Evolutionary conservation across 2,113 vertebrate genomes (phyloP).

Genomic region (Australoheros scitulus): DNA sequence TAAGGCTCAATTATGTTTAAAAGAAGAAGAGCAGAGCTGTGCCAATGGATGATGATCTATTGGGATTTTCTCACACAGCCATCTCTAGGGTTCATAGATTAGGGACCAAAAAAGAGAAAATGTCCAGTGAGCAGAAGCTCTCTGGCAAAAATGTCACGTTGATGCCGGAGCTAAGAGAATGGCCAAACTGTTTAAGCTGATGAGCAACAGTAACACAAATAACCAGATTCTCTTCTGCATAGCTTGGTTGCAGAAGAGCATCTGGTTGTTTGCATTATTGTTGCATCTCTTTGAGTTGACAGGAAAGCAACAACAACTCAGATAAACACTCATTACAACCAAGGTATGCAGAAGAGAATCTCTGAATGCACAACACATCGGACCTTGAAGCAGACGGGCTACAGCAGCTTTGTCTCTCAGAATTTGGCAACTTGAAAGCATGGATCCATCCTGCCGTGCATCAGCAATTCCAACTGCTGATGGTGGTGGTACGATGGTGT

Average conservation of each 20-base stretch:
- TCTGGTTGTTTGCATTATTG: background rate
- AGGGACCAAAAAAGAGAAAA: no score
- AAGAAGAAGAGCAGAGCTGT: background rate
- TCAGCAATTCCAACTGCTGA: no score
- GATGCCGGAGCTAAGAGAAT: fast-evolving
- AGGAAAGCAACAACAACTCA: background rate
- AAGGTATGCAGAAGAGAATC: background rate
- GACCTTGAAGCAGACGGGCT: background rate
- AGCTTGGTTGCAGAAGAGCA: background rate
- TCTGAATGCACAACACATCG: background rate
- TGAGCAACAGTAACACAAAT: background rate
- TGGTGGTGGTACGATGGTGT: no score
- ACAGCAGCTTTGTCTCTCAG: background rate
- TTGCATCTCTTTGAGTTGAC: background rate
- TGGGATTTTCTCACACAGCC: background rate
- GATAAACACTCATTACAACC: background rate
- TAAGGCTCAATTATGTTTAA: background rate
- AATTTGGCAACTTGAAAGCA: no score
- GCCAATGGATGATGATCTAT: background rate
- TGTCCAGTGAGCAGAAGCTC: background rate
- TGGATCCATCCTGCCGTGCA: no score
- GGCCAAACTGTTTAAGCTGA: background rate
- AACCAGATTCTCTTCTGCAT: background rate
- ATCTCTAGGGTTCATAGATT: background rate
- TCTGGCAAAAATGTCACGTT: fast-evolving